Evolutionary conservation across 2,888 invertebrate species (phyloP).

Genomic region (Polyploca ridens): DNA sequence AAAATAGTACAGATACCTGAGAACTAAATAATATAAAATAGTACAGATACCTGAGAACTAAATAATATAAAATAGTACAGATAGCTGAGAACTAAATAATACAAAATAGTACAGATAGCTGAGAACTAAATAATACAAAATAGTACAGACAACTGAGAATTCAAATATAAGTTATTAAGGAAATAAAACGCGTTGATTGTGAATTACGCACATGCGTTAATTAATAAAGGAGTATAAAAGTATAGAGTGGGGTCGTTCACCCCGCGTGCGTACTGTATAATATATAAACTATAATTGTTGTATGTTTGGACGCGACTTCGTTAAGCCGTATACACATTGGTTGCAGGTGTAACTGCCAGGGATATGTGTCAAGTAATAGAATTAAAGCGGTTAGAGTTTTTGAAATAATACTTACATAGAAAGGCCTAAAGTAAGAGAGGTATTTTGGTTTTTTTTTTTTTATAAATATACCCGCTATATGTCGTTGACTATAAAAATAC

Average conservation of each 20-base stretch:
- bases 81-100: background rate
- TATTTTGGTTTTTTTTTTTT: no score
- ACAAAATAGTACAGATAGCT: no score
- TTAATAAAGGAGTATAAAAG: background rate
- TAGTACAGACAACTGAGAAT: background rate
- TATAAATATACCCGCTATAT: no score
- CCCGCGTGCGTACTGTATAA: constrained; percentile 9
- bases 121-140: no score
- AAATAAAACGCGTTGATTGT: background rate
- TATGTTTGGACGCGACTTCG: constrained; percentile 21
- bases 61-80: background rate
- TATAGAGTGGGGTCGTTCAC: constrained; percentile 22
- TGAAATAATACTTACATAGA: background rate
- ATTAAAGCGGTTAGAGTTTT: background rate
- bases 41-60: no score
- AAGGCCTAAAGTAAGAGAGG: no score
- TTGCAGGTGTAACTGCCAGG: constrained; percentile 20
- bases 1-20: no score
- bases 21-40: no score
- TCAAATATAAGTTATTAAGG: constrained; percentile 6
- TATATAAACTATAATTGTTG: constrained; percentile 23
- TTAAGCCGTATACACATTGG: constrained; percentile 24
- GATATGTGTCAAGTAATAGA: background rate
- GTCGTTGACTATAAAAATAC: no score
- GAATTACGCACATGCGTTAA: background rate